Percentiles rank a stretch among this genome's conserved stretches.
These are phyloP conservation scores for Potamarius usumacintae DNA, from an alignment of 2,113 vertebrate species.

Conservation along the genomic window DNA sequence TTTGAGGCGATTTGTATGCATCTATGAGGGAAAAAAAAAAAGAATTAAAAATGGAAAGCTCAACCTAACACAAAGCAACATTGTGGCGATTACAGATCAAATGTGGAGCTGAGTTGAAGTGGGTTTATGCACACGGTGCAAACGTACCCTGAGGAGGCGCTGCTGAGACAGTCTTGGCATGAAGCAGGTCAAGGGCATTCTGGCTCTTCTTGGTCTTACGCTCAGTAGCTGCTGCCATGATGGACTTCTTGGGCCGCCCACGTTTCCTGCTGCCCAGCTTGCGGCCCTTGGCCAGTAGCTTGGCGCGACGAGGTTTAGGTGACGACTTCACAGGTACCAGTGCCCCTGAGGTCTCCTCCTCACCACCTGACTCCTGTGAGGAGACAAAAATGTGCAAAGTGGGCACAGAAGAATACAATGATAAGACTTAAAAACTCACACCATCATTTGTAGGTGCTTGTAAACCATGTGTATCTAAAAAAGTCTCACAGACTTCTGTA, in stretches of 20 bases:
- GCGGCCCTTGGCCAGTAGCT: conserved; percentile 86
- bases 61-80: not conserved
- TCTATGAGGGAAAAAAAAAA: conserved; percentile 70
- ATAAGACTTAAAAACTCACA: not conserved
- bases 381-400: not conserved
- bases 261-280: conserved; percentile 92
- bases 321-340: conserved; percentile 79
- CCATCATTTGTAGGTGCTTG: not conserved
- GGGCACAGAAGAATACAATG: not conserved
- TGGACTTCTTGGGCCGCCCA: conserved; percentile 92
- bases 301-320: conserved; percentile 84
- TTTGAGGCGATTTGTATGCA: conserved; percentile 91
- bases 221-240: conserved; percentile 71
- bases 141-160: conserved; percentile 88
- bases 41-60: not conserved
- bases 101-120: not conserved
- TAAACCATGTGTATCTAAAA: not conserved
- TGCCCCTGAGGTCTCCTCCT: conserved; percentile 81
- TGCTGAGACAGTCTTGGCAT: conserved; percentile 85
- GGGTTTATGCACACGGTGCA: not conserved
- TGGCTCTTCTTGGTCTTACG: conserved; percentile 90
- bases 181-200: conserved; percentile 87
- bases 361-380: conserved; percentile 85
- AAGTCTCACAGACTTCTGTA: not conserved
- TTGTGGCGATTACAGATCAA: not conserved